These are phyloP conservation scores for Cetonia aurata DNA, from an alignment of 2,888 invertebrate genomes.

Conservation along the genomic window DNA sequence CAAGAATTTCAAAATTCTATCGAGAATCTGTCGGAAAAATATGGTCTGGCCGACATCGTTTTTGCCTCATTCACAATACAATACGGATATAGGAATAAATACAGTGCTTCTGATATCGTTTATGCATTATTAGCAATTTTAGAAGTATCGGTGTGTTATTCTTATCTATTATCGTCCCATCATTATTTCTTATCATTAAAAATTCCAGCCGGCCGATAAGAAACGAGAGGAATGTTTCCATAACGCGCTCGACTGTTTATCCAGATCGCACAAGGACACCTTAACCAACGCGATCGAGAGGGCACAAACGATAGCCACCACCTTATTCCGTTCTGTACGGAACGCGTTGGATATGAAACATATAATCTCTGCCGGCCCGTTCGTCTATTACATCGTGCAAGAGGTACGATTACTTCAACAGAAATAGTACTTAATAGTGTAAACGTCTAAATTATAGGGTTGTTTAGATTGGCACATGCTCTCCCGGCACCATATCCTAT, in stretches of 20 bases:
- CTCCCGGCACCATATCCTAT: constrained; percentile 76
- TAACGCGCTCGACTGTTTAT: constrained; percentile 77
- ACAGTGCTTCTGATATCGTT: constrained; percentile 87
- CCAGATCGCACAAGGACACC: constrained; percentile 72
- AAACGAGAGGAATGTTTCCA: constrained; percentile 78
- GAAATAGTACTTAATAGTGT: too few species aligned
- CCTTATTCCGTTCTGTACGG: constrained; percentile 83
- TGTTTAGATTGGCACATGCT: constrained; percentile 69
- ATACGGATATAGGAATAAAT: constrained; percentile 84
- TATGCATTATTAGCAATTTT: constrained; percentile 84
- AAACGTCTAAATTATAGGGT: constrained; percentile 58
- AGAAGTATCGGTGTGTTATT: constrained; percentile 74
- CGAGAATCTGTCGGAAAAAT: constrained; percentile 76
- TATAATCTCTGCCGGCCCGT: constrained; percentile 89
- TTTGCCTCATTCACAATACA: constrained; percentile 85
- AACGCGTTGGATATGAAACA: constrained; percentile 82
- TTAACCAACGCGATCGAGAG: constrained; percentile 76
- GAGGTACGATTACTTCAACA: constrained; percentile 71
- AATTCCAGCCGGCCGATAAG: constrained; percentile 70
- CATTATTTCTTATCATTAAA: constrained; percentile 8
- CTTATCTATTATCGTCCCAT: not conserved
- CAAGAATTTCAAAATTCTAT: constrained; percentile 80
- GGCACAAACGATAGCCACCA: constrained; percentile 77
- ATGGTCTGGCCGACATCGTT: constrained; percentile 77
- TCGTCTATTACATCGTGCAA: constrained; percentile 86